Conservation (phyloP, 2,888 invertebrate genomes). For the Acanthosepion esculentum region DNA sequence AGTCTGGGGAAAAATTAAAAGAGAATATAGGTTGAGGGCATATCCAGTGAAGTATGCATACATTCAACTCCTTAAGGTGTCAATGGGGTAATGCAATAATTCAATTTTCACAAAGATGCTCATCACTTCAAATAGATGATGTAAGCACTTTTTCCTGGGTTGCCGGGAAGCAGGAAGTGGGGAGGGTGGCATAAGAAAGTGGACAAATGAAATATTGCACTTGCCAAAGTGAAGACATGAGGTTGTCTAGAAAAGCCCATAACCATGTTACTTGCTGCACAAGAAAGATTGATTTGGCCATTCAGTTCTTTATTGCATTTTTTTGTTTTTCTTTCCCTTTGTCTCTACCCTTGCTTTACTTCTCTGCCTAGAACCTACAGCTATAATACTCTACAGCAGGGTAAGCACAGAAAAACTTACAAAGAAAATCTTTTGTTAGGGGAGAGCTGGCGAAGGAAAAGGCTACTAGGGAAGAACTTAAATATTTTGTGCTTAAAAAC, state of each 20-base stretch:
- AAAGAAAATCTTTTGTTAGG: too few species aligned
- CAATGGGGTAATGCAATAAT: slow-evolving; percentile 12
- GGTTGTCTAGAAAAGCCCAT: slow-evolving; percentile 9
- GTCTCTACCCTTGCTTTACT: too few species aligned
- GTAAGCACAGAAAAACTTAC: too few species aligned
- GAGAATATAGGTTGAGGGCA: not conserved
- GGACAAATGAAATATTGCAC: slow-evolving; percentile 21
- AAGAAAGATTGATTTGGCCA: slow-evolving; percentile 21
- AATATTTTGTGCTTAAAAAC: too few species aligned
- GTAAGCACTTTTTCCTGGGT: slow-evolving; percentile 20
- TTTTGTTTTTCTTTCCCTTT: too few species aligned
- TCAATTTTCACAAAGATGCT: not conserved
- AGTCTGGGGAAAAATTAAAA: too few species aligned
- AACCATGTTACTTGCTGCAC: not conserved
- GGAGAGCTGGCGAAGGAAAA: too few species aligned
- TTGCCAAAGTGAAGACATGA: not conserved
- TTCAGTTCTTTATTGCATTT: not conserved
- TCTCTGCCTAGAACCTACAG: too few species aligned
- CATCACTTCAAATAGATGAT: slow-evolving; percentile 6
- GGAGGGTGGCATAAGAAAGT: not conserved
- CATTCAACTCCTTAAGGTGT: slow-evolving; percentile 33
- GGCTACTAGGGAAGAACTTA: too few species aligned
- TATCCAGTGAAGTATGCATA: not conserved
- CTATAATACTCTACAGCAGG: too few species aligned
- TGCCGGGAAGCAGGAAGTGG: not conserved